phyloP scores from a whole-genome alignment of 2,113 vertebrate species.

The Cyprinodon tularosa region DNA sequence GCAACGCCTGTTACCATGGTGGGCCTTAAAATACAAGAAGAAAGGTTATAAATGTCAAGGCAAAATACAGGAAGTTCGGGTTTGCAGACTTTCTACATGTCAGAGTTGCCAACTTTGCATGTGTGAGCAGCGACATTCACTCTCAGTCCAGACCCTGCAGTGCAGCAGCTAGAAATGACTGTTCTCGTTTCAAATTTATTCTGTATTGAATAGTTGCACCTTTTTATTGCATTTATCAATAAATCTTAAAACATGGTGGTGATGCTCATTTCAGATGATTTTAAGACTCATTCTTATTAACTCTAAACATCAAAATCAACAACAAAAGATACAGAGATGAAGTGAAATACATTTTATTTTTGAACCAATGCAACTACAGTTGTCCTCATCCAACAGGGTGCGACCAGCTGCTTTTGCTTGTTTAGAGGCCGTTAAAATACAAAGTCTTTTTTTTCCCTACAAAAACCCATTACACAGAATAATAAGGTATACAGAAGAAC shows the following conservation, averaged over 20 bases:
- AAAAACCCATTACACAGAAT: constrained; percentile 85
- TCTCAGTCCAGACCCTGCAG: too few species aligned
- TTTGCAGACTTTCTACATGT: too few species aligned
- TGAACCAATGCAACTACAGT: constrained; percentile 78
- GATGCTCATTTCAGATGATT: neutral
- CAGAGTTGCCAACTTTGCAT: too few species aligned
- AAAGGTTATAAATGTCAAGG: neutral
- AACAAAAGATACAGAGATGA: constrained; percentile 45
- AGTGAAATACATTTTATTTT: constrained; percentile 80
- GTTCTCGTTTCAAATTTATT: neutral
- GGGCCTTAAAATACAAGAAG: neutral
- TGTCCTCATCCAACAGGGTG: constrained; percentile 71
- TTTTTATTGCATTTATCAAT: neutral
- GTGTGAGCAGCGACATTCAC: too few species aligned
- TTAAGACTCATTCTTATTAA: neutral
- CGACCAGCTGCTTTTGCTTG: constrained; percentile 54
- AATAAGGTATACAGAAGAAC: constrained; percentile 84
- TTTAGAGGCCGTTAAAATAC: constrained; percentile 84
- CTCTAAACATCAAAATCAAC: neutral
- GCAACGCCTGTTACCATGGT: neutral
- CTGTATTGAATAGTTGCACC: neutral
- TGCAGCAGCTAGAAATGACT: too few species aligned
- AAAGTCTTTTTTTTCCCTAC: constrained; percentile 81
- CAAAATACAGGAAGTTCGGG: neutral
- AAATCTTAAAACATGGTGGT: neutral